Conservation (phyloP, 2,113 vertebrate genomes). For the Campylomormyrus numenius region DNA sequence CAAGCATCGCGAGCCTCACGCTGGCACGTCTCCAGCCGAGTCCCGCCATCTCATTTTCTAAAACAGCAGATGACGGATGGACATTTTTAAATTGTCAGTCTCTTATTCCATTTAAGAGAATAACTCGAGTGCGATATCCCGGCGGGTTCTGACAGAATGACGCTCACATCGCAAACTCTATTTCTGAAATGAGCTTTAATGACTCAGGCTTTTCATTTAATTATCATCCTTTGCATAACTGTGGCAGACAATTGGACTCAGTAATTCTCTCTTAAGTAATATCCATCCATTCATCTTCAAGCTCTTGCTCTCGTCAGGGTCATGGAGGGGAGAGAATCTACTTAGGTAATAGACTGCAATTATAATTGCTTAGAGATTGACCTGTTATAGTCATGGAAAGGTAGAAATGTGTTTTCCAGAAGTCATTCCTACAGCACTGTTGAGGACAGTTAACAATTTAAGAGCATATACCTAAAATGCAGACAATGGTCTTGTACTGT, state of each 20-base stretch:
- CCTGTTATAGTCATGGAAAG: background rate
- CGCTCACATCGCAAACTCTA: background rate
- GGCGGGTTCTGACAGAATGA: background rate
- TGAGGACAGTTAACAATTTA: background rate
- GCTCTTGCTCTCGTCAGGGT: background rate
- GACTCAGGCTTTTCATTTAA: conserved; percentile 5
- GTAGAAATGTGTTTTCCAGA: background rate
- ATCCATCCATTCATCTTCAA: background rate
- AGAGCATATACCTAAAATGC: background rate
- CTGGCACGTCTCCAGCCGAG: background rate
- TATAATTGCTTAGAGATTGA: background rate
- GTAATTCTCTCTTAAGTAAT: background rate
- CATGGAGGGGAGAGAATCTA: background rate
- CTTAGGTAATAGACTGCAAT: background rate
- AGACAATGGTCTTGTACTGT: background rate
- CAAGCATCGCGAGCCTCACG: background rate
- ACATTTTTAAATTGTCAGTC: background rate
- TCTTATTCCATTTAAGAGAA: background rate
- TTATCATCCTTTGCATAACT: background rate
- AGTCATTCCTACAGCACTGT: background rate
- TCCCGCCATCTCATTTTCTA: background rate
- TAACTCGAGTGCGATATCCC: background rate
- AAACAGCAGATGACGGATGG: background rate
- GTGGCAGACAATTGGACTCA: background rate
- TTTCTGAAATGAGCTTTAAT: conserved; percentile 7